These are phyloP conservation scores for Siphamia tubifer DNA, from an alignment of 2,113 vertebrate species.

Conservation along the genomic window DNA sequence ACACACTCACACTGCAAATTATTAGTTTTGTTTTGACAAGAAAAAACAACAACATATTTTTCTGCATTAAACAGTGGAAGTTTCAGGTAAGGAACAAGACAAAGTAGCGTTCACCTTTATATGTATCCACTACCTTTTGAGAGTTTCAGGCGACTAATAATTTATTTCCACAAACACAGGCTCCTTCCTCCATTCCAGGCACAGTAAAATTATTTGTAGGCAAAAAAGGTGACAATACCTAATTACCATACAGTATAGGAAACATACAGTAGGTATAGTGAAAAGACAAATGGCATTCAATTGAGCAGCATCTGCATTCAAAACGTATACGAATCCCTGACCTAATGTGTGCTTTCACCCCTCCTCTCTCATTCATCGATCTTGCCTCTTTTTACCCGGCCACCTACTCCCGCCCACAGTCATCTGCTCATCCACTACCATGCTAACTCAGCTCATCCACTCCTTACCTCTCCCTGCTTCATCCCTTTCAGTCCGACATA, in stretches of 20 bases:
- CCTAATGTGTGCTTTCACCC: slow-evolving; percentile 21
- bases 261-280: not conserved
- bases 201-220: too few species aligned
- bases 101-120: not conserved
- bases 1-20: not conserved
- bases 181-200: not conserved
- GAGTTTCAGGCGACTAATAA: not conserved
- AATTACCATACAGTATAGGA: not conserved
- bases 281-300: not conserved
- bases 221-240: too few species aligned
- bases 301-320: slow-evolving; percentile 32
- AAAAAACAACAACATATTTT: slow-evolving; percentile 6
- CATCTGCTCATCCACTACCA: slow-evolving; percentile 34
- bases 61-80: too few species aligned
- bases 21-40: slow-evolving; percentile 18
- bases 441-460: slow-evolving; percentile 54
- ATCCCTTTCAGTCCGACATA: slow-evolving; percentile 11
- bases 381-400: slow-evolving; percentile 23
- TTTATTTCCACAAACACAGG: not conserved
- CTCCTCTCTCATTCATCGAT: slow-evolving; percentile 28
- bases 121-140: too few species aligned
- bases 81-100: not conserved
- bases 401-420: slow-evolving; percentile 51
- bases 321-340: slow-evolving; percentile 23
- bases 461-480: slow-evolving; percentile 70